Evolutionary conservation across 2,888 invertebrate species (phyloP), one percentile per base, ranked within the genome.

Genomic region (Drosophila mayaguana): DNA sequence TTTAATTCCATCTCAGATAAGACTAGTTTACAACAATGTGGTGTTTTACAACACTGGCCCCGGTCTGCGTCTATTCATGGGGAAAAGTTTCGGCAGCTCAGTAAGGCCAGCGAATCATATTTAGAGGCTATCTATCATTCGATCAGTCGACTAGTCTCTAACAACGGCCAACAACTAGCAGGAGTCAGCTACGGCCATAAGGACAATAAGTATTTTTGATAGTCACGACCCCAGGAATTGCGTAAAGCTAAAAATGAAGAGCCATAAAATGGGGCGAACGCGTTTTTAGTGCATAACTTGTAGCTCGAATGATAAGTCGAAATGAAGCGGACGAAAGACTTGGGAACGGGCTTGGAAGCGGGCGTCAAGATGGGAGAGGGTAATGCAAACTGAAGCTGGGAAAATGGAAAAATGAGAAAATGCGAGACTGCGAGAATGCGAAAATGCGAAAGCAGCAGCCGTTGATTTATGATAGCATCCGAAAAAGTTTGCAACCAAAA

Each of bases 401-500:
- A 63, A 66, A 32, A 12, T 51, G 51, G 1, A 34, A 20, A 20
- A 50, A 50, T 9, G 18, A 11, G 42, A 42, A 0, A 42, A 42
- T 28, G 32, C 11, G 32, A 25, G 12, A 36, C 12, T 16, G 12
- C 22, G 18, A 18, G 1, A 50, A 20, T 50, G 20, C 16, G 50
- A 50, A 18, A 32, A 51, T 1, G 34, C 22, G 46, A 61, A 63
- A 25, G 48, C 48, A 32, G 14, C 76, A 64, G 65, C 54, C 64
- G 74, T 72, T 84, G 84, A 87, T 84, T 84, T 84, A 84, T 84
- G 87, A 78, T 78, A 65, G 61, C 87, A 65, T 62, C 55, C 68
- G 78, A 60, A 55, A 86, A 87, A 84, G 80, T 81, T 87, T 80
- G 65, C 68, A 55, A 57, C 66, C 59, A 73, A 81, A 75, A 76